These are phyloP conservation scores for Scleropages formosus DNA, from an alignment of 2,797 vertebrate species.

Conservation along the genomic window DNA sequence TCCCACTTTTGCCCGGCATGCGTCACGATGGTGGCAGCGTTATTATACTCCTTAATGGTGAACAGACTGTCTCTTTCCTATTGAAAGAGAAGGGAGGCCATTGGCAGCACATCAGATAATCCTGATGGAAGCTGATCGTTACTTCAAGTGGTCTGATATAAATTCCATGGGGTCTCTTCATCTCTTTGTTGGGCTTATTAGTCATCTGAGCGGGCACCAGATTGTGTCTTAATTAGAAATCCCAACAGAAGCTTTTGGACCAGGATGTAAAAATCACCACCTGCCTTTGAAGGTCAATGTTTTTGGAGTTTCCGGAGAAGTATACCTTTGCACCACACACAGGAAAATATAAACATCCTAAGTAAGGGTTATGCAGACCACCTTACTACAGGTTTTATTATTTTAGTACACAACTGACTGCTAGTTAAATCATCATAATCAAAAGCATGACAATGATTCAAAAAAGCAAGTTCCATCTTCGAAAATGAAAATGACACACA, in stretches of 20 bases:
- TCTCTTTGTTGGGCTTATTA: constrained; percentile 71
- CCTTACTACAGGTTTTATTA: neutral
- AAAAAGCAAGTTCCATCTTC: neutral
- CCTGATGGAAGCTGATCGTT: constrained; percentile 51
- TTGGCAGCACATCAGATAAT: constrained; percentile 64
- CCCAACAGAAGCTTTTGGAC: constrained; percentile 61
- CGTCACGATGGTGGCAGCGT: constrained; percentile 49
- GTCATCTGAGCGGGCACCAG: constrained; percentile 68
- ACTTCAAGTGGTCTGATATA: constrained; percentile 67
- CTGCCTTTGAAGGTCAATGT: constrained; percentile 45
- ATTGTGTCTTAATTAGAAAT: constrained; percentile 73
- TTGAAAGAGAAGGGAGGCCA: constrained; percentile 43
- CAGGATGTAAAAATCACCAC: constrained; percentile 62
- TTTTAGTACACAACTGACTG: neutral
- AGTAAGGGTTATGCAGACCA: no score
- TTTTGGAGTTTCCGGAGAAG: constrained; percentile 20
- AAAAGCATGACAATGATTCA: neutral
- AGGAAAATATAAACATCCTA: neutral
- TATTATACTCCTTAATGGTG: constrained; percentile 54
- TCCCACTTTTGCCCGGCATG: constrained; percentile 42
- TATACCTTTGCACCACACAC: neutral
- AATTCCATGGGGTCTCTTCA: constrained; percentile 63
- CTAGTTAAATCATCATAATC: constrained; percentile 14
- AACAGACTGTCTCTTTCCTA: neutral
- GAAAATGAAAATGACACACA: neutral